Base-by-base conservation (phyloP, 2,797 vertebrate genomes). In the Lepus townsendii region DNA sequence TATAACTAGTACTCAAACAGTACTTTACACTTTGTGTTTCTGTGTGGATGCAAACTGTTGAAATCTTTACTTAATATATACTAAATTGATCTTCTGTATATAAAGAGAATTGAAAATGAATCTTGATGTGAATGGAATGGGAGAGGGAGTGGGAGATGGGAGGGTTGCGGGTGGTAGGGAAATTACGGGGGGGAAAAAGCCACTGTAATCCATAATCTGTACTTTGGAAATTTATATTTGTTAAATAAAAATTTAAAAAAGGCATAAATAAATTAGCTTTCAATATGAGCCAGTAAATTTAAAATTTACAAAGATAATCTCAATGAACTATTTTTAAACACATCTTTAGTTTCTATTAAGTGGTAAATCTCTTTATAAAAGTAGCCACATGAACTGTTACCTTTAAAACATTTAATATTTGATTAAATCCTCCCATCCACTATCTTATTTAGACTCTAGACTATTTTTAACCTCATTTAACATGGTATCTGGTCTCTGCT, bases 281-380 rank as follows among this genome's bases (percentile, higher is more conserved):
- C 30, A 65, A 38, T 65, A 20, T 7, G 17, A 85, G 24, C 7
- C 24, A 84, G 4, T 42, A 88, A 89, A 80, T 68, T 88, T 77
- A 80, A 94, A 91, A 38, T 62, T 3, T 95, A 87, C 84, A 27
- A 71, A 90, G 3, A 90, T 65, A 94, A 73, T 77, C 26, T 85
- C 35, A 95, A n/a, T 85, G 52, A 79, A 85, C 20, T 80, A 71
- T 77, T 92, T 76, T 80, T 65, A 32, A 1, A 47, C 2, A 50
- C 2, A 8, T 90, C 12, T 93, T 87, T 84, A 80, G 82, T 90
- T 62, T 94, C 42, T 52, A 62, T 14, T 72, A 77, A 73, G 24
- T 71, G 38, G 8, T 24, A 73, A 92, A 57, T 62, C 20, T 79
- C 19, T 66, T 79, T 88, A 77, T 72, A 65, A 38, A 60, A 86